Evolutionary conservation across 2,888 invertebrate genomes (phyloP).

Genomic region (Standfussiana lucernea): DNA sequence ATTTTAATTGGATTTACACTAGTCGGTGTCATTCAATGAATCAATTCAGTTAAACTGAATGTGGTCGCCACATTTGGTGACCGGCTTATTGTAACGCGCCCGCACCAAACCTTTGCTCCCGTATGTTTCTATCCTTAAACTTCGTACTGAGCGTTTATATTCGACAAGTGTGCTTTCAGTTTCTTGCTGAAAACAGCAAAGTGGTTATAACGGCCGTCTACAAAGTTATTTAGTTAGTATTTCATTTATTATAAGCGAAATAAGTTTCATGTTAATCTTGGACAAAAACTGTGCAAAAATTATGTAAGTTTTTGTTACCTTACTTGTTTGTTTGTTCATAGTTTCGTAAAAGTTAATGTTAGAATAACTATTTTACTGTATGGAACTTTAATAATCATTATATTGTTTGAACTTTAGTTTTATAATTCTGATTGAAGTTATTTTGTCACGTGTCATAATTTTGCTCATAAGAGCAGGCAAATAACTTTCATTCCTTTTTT

Average conservation of each 20-base stretch:
- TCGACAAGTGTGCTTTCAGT: slow-evolving; percentile 77
- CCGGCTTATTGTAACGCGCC: too few species aligned
- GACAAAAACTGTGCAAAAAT: slow-evolving; percentile 38
- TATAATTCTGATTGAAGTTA: not conserved
- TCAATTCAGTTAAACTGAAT: too few species aligned
- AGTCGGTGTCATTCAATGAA: too few species aligned
- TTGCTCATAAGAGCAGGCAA: not conserved
- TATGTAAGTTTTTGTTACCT: slow-evolving; percentile 29
- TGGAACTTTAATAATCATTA: not conserved
- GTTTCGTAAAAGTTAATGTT: not conserved
- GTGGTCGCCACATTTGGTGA: too few species aligned
- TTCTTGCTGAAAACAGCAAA: slow-evolving; percentile 73
- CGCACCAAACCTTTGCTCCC: not conserved
- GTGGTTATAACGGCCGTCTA: slow-evolving; percentile 68
- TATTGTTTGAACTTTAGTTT: not conserved
- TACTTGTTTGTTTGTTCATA: slow-evolving; percentile 11
- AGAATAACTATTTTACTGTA: not conserved
- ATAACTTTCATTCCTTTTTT: not conserved
- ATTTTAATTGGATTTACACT: too few species aligned
- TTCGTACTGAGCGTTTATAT: slow-evolving; percentile 74
- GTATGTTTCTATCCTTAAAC: slow-evolving; percentile 49
- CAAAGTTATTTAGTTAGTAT: slow-evolving; percentile 66
- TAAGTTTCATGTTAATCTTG: slow-evolving; percentile 52
- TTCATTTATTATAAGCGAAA: slow-evolving; percentile 67
- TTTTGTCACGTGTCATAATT: not conserved